Evolutionary conservation across 2,888 invertebrate species (phyloP), one percentile per base, ranked within the genome.

Genomic region (Odontocerum albicorne): DNA sequence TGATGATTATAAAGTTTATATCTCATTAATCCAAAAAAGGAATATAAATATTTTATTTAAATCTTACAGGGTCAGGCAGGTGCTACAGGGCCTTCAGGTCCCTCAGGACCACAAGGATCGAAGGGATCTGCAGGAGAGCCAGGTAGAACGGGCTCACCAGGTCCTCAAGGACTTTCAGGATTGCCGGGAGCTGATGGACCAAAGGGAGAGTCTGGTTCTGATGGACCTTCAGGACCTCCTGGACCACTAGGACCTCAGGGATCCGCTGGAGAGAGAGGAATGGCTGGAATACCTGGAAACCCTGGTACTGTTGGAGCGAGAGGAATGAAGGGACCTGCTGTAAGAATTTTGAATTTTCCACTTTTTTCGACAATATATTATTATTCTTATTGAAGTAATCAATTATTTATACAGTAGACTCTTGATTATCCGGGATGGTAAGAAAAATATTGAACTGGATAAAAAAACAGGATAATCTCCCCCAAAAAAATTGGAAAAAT

Each of bases 211-310:
- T 75, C 82, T 39, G 88, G 89, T 10, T 78, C 79, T 21, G 84
- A 84, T 65, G 86, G 90, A 3, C 80, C 84, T 44, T 65, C 82
- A 38, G 93, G 94, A 10, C 81, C 81, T 1, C 73, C 81, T 42
- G 92, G 90, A 6, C 81, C 79, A n/a, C 70, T 76, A 58, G 92
- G 91, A 12, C 83, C 85, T 0, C 79, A 83, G 45, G 92, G 89
- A 10, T 73, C 81, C 0, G 67, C 81, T 52, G 91, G 91, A 4
- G 85, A 88, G 54, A 76, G 86, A 63, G 88, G 85, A 7, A 70
- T 79, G 40, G 64, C 70, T 68, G 77, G 84, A 2, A 65, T 85
- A 45, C 85, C 87, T 20, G 89, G 89, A 16, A 74, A 84, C 27
- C 67, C 77, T 3, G 89, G 89, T 3, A 72, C 82, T 1, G 65